Conservation (phyloP, 1,140 invertebrate species). For the Maniola jurtina region DNA sequence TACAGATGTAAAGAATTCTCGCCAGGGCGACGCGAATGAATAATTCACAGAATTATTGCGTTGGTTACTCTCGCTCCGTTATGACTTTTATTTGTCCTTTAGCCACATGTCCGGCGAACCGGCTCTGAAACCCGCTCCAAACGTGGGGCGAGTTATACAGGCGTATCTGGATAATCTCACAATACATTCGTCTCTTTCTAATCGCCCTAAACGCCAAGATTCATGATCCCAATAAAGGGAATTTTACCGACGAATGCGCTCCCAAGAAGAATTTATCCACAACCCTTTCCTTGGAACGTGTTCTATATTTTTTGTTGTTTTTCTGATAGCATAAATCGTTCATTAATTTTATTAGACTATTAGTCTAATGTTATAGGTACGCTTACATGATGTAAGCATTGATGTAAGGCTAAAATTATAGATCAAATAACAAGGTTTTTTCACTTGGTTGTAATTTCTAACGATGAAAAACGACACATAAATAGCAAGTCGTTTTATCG, state of each 20-base stretch:
- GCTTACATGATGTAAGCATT: too few relatives aligned
- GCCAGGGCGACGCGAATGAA: slow-evolving; percentile 48
- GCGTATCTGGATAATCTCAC: slow-evolving; percentile 59
- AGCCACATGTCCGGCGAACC: slow-evolving; percentile 44
- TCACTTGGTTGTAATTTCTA: too few relatives aligned
- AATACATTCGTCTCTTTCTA: slow-evolving; percentile 64
- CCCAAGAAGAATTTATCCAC: slow-evolving; percentile 69
- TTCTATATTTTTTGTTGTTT: slow-evolving; percentile 33
- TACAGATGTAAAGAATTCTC: slow-evolving; percentile 41
- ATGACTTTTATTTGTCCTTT: slow-evolving; percentile 66
- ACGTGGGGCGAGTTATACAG: slow-evolving; percentile 43
- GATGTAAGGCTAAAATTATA: too few relatives aligned
- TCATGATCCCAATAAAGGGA: slow-evolving; percentile 61
- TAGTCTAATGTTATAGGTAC: slow-evolving; percentile 1
- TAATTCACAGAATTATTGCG: slow-evolving; percentile 54
- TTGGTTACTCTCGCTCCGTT: slow-evolving; percentile 53
- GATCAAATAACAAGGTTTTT: too few relatives aligned
- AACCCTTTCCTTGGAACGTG: slow-evolving; percentile 51
- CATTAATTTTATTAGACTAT: slow-evolving; percentile 35
- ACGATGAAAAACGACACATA: too few relatives aligned
- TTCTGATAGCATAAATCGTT: slow-evolving; percentile 23
- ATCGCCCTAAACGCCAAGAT: slow-evolving; percentile 61
- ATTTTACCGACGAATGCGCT: slow-evolving; percentile 65
- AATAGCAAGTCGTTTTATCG: too few relatives aligned
- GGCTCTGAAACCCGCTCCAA: slow-evolving; percentile 40